These are phyloP conservation scores for Hirtodrosophila cameraria DNA, from an alignment of 2,888 invertebrate genomes.

Conservation along the genomic window DNA sequence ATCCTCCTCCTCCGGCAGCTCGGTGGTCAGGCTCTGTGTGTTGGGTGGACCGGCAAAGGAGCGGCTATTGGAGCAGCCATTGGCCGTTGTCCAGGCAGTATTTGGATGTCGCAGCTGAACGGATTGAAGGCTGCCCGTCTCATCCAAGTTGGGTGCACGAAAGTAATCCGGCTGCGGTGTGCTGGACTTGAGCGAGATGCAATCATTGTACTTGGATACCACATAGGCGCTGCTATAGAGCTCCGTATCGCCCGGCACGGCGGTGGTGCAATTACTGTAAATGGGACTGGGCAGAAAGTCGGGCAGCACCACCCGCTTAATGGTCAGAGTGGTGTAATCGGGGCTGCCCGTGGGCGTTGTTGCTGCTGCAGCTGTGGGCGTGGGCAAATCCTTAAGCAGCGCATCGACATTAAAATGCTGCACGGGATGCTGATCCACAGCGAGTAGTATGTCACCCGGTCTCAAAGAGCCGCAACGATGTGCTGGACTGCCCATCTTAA, in stretches of 20 bases:
- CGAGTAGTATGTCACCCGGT: conserved; percentile 93
- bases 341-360: conserved; percentile 1
- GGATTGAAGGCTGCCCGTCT: conserved; percentile 73
- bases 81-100: conserved; percentile 42
- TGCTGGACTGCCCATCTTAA: conserved; percentile 94
- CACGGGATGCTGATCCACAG: conserved; percentile 93
- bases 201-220: conserved; percentile 79
- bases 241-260: conserved; percentile 75
- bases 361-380: conserved; percentile 48
- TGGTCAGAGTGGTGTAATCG: conserved; percentile 83
- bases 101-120: conserved; percentile 79
- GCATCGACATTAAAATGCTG: conserved; percentile 85
- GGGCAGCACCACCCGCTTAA: conserved; percentile 83
- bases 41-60: conserved; percentile 80
- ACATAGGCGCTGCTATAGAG: conserved; percentile 81
- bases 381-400: conserved; percentile 81
- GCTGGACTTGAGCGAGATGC: conserved; percentile 81
- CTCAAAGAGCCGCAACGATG: conserved; percentile 94
- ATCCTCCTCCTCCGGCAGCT: conserved; percentile 82
- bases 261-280: conserved; percentile 82
- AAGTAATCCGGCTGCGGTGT: conserved; percentile 84
- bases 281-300: conserved; percentile 83
- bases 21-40: conserved; percentile 83
- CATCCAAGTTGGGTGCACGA: conserved; percentile 71
- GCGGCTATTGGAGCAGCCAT: conserved; percentile 50